Base-by-base conservation (phyloP, 2,797 vertebrate species). In the Chaenodraco wilsoni region DNA sequence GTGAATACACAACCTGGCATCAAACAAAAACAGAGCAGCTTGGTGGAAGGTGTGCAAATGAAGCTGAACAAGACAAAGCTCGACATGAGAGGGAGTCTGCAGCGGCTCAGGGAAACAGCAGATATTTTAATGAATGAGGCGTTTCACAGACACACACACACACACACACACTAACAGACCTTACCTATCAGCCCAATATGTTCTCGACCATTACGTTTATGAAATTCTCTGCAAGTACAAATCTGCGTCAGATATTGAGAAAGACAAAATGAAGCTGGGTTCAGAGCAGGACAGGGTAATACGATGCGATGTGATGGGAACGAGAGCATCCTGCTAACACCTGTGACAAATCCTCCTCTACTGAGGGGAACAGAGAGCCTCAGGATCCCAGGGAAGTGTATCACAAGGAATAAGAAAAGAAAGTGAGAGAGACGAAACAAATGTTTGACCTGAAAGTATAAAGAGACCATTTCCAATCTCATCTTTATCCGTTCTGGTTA, bases 301-400 rank as follows among this genome's bases (percentile, higher is more conserved):
- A 40, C 48, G 60, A 54, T 37, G 74, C 4, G 0, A 58, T 54
- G 37, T 64, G 68, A 82, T 69, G 68, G 66, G 69, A 84, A 62
- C 4, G 15, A 67, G 65, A 72, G 69, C 62, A 70, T 78, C 72
- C 72, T 54, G 69, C 65, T 71, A 82, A 84, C 87, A 86, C 75
- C 81, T 84, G 87, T 74, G 86, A 90, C 84, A 88, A 87, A 91
- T 85, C 84, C 82, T 56, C 71, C 69, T 77, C 64, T 60, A 45
- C 82, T 46, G 62, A 68, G 77, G 50, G 70, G 69, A 87, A 79
- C 71, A 83, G 46, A 69, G 51, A 87, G 82, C 75, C 72, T 65
- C 59, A 11, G 64, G 83, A 79, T 45, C 69, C 56, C 5, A 40
- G 55, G 27, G 37, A 52, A 69, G 63, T 8, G 61, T 3, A 40